Evolutionary conservation across 1,140 invertebrate genomes (phyloP).

Genomic region (Drosophila paulistorum): DNA sequence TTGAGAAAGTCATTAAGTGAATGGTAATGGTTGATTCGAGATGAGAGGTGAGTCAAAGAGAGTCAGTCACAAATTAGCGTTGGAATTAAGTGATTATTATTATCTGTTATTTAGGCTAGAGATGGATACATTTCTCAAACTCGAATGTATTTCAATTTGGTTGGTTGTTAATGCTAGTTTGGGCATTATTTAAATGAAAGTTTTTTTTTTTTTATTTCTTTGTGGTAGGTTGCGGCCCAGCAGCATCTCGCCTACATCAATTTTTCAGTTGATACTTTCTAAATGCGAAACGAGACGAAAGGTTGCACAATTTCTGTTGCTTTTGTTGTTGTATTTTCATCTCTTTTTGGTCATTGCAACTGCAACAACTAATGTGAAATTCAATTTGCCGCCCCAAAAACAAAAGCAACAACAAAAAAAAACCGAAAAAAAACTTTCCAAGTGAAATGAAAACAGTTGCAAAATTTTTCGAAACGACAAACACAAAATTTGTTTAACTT

Average conservation of each 20-base stretch:
- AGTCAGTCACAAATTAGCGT: constrained; percentile 64
- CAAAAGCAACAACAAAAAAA: constrained; percentile 30
- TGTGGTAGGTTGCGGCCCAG: constrained; percentile 9
- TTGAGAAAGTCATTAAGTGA: constrained; percentile 77
- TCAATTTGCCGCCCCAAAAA: constrained; percentile 49
- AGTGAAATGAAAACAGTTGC: constrained; percentile 57
- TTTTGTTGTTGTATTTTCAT: constrained; percentile 13
- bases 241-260: constrained; percentile 37
- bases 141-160: constrained; percentile 48
- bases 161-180: constrained; percentile 43
- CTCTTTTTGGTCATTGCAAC: constrained; percentile 45
- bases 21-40: constrained; percentile 22
- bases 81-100: constrained; percentile 81
- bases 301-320: constrained; percentile 63
- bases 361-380: constrained; percentile 63
- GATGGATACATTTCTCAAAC: constrained; percentile 37
- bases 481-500: constrained; percentile 74
- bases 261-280: constrained; percentile 46
- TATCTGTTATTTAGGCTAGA: constrained; percentile 42
- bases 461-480: constrained; percentile 67
- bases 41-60: constrained; percentile 20
- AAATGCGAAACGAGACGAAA: constrained; percentile 38
- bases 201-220: constrained; percentile 17
- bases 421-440: constrained; percentile 61
- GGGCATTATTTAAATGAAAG: constrained; percentile 72